Percentiles rank a stretch among this genome's conserved stretches.
phyloP scores from a whole-genome alignment of 2,888 invertebrate genomes.

The Caenorhabditis doughertyi region DNA sequence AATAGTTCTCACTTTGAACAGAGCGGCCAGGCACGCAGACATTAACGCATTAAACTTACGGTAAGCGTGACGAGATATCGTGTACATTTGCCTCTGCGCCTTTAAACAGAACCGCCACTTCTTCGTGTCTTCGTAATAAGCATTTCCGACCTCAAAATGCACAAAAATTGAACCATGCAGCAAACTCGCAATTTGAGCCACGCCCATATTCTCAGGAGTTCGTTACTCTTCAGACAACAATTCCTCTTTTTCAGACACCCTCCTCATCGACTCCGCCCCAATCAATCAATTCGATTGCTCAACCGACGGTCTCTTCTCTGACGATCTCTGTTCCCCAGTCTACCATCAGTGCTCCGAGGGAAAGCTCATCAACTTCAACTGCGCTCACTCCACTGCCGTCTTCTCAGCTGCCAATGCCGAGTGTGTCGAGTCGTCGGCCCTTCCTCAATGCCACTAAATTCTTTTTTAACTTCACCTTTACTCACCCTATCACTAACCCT shows the following conservation, averaged over 20 bases:
- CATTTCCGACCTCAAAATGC: no score
- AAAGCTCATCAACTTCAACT: constrained; percentile 47
- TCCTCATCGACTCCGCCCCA: constrained; percentile 31
- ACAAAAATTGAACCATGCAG: no score
- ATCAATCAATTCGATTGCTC: constrained; percentile 43
- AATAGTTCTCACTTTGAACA: no score
- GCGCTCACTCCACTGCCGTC: constrained; percentile 40
- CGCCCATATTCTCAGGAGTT: no score
- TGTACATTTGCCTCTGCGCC: no score
- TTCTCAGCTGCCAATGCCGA: constrained; percentile 46
- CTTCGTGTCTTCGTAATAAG: no score
- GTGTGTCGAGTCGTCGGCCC: constrained; percentile 43
- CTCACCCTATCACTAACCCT: constrained; percentile 18
- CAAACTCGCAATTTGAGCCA: no score
- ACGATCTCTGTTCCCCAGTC: constrained; percentile 31
- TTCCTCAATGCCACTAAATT: constrained; percentile 46
- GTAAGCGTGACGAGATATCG: no score
- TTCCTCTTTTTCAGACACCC: constrained; percentile 25
- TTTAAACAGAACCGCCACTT: no score
- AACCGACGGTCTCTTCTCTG: constrained; percentile 44
- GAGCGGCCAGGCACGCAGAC: no score
- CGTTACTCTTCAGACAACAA: background rate
- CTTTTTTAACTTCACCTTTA: background rate
- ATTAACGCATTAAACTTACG: no score
- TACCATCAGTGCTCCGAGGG: constrained; percentile 51